Evolutionary conservation across 1,140 invertebrate species (phyloP).

Genomic region (Grapholita molesta): DNA sequence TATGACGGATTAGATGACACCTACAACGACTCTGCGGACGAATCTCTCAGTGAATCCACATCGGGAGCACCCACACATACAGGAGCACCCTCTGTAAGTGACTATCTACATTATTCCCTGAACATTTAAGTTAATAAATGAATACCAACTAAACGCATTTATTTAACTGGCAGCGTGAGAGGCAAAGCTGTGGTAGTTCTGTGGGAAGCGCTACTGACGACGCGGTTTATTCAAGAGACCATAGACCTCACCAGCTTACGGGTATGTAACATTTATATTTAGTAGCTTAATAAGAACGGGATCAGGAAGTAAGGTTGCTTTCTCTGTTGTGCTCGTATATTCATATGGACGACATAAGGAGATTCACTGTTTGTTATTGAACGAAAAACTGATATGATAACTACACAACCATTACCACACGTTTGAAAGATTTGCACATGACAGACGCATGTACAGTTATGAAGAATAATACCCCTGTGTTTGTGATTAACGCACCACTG

Average conservation of each 20-base stretch:
- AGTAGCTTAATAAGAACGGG: background rate
- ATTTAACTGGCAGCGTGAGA: conserved; percentile 43
- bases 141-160: background rate
- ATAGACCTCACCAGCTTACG: conserved; percentile 53
- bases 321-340: background rate
- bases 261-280: conserved; percentile 30
- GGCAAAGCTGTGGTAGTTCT: conserved; percentile 69
- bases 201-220: conserved; percentile 68
- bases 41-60: conserved; percentile 79
- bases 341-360: background rate
- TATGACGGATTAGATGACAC: conserved; percentile 85
- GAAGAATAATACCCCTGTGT: background rate
- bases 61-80: conserved; percentile 66
- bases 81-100: conserved; percentile 39
- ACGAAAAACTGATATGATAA: background rate
- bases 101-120: background rate
- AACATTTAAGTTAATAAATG: background rate
- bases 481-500: conserved; percentile 3
- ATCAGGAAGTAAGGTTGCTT: background rate
- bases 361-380: background rate
- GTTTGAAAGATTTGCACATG: conserved; percentile 3
- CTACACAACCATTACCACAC: background rate
- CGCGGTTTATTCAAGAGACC: conserved; percentile 58
- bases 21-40: conserved; percentile 84
- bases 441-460: background rate